These are phyloP conservation scores for Gallinago jamesoni DNA, from an alignment of 2,113 vertebrate genomes.

Conservation along the genomic window DNA sequence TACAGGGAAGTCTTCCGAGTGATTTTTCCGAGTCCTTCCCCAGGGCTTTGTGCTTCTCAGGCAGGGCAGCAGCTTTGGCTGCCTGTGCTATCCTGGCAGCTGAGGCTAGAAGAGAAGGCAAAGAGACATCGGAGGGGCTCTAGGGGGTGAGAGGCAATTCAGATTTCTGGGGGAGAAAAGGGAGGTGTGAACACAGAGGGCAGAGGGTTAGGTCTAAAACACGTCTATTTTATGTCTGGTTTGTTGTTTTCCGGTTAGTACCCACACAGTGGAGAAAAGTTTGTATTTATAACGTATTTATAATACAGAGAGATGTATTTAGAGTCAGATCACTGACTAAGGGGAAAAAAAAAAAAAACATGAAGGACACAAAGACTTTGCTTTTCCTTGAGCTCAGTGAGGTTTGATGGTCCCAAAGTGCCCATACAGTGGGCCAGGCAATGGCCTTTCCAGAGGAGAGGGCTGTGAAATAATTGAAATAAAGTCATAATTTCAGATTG, in stretches of 20 bases:
- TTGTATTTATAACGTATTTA: not conserved
- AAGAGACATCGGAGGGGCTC: accelerated
- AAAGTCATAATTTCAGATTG: not conserved
- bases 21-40: not conserved
- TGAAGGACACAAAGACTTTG: not conserved
- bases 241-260: not conserved
- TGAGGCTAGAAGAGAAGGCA: not conserved
- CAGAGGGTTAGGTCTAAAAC: not conserved
- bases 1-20: not conserved
- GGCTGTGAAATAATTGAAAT: not conserved
- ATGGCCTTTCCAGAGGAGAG: not conserved
- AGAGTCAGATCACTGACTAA: not conserved
- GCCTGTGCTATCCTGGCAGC: not conserved
- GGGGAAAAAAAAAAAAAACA: not conserved
- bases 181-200: not conserved
- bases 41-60: not conserved
- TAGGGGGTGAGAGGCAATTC: not conserved
- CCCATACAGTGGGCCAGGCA: not conserved
- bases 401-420: not conserved
- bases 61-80: not conserved
- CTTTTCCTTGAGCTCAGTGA: not conserved
- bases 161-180: not conserved
- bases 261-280: not conserved
- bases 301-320: too few relatives aligned
- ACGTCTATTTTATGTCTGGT: not conserved